phyloP scores from a whole-genome alignment of 2,888 invertebrate species.

The Stomorhina lunata region DNA sequence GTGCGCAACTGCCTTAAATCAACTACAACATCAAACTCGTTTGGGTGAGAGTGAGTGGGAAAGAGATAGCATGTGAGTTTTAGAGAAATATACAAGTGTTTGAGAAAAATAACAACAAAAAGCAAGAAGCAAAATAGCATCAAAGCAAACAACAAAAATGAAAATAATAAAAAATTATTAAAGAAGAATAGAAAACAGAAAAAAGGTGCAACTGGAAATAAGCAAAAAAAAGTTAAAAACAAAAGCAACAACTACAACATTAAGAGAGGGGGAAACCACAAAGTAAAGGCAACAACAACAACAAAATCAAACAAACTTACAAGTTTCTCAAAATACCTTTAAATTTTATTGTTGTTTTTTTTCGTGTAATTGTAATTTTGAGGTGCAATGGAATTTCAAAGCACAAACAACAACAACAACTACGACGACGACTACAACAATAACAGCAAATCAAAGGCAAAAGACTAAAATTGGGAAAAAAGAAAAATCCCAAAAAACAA shows the following conservation, averaged over 20 bases:
- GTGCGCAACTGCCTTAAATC: conserved; percentile 60
- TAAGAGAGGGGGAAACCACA: conserved; percentile 28
- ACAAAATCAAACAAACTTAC: conserved; percentile 3
- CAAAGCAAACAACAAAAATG: conserved; percentile 1
- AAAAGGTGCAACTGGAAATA: conserved; percentile 47
- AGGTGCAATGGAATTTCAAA: conserved; percentile 62
- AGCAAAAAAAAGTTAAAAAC: not conserved
- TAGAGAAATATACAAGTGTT: conserved; percentile 41
- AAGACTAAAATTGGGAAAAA: no score
- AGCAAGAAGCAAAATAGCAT: conserved; percentile 10
- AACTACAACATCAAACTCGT: conserved; percentile 13
- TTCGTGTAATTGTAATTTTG: no score
- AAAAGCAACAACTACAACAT: conserved; percentile 33
- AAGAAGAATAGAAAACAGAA: not conserved
- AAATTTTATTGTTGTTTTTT: no score
- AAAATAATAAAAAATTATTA: conserved; percentile 1
- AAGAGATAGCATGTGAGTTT: conserved; percentile 61
- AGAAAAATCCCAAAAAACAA: conserved; percentile 17
- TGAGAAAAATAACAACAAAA: conserved; percentile 14
- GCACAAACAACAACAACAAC: conserved; percentile 45
- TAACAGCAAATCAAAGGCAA: conserved; percentile 32
- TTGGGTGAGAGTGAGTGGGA: conserved; percentile 49
- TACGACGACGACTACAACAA: conserved; percentile 21
- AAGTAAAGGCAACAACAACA: not conserved
- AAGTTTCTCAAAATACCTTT: conserved; percentile 30